phyloP scores from a whole-genome alignment of 2,888 invertebrate species.

The Drosophila recens region DNA sequence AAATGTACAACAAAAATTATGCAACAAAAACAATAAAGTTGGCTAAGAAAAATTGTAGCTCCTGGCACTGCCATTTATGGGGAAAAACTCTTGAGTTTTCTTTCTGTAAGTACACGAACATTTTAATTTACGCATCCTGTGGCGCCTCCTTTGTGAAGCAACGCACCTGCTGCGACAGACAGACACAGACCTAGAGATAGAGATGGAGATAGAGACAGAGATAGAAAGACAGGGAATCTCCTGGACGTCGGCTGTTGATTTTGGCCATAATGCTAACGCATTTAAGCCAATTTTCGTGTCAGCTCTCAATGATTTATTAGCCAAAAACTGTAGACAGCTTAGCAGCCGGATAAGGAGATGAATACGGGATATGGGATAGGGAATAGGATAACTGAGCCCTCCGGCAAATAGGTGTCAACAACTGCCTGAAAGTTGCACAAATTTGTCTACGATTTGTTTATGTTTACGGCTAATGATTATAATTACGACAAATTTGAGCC shows the following conservation, averaged over 20 bases:
- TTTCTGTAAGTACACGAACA: conserved; percentile 39
- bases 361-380: conserved; percentile 4
- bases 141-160: conserved; percentile 65
- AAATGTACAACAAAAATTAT: conserved; percentile 53
- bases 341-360: conserved; percentile 31
- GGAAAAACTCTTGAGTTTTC: conserved; percentile 30
- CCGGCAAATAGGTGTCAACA: conserved; percentile 65
- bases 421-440: conserved; percentile 66
- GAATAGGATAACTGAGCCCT: conserved; percentile 18
- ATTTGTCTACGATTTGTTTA: conserved; percentile 73
- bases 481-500: conserved; percentile 64
- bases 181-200: background rate
- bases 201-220: background rate
- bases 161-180: conserved; percentile 75
- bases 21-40: conserved; percentile 60
- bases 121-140: conserved; percentile 66
- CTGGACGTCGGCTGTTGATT: conserved; percentile 70
- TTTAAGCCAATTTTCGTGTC: conserved; percentile 78
- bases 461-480: conserved; percentile 65
- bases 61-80: conserved; percentile 29
- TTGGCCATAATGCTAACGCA: conserved; percentile 71
- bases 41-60: conserved; percentile 28
- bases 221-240: background rate
- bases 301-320: conserved; percentile 76
- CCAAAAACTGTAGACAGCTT: conserved; percentile 57